Percentiles rank a stretch among this genome's conserved stretches.
These are phyloP conservation scores for Varanus salvator DNA, from an alignment of 2,113 vertebrate species.

Conservation along the genomic window DNA sequence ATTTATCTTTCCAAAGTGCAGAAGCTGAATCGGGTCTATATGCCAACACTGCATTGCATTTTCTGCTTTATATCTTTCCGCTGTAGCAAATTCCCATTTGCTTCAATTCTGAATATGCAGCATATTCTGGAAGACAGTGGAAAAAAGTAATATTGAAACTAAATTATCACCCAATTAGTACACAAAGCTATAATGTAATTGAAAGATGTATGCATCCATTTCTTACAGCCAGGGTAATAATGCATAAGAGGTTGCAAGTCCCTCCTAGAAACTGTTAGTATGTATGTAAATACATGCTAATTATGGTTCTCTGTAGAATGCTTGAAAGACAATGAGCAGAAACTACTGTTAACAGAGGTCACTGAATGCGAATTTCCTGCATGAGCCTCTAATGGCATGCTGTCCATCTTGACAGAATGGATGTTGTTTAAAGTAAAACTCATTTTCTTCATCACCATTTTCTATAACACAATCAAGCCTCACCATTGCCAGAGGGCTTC, in stretches of 20 bases:
- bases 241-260: constrained; percentile 30
- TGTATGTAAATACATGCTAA: constrained; percentile 69
- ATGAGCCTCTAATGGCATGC: constrained; percentile 44
- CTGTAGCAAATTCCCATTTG: neutral
- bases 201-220: constrained; percentile 29
- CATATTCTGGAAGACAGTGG: neutral
- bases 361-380: constrained; percentile 54
- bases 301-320: constrained; percentile 51
- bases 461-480: constrained; percentile 40
- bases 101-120: neutral
- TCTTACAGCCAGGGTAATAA: constrained; percentile 7
- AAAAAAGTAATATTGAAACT: neutral
- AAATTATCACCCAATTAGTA: constrained; percentile 15
- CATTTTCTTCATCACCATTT: constrained; percentile 53
- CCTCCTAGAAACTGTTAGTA: constrained; percentile 41
- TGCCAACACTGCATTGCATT: neutral
- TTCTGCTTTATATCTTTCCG: neutral
- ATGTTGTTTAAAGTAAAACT: constrained; percentile 60
- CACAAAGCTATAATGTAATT: constrained; percentile 13
- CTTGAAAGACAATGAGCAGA: constrained; percentile 66
- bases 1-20: neutral
- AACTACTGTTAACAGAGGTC: constrained; percentile 65
- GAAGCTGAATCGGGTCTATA: neutral
- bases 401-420: constrained; percentile 22
- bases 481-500: constrained; percentile 24